Conservation (phyloP, 92 coral and sea anemone genomes). For the Virgularia gustaviana region DNA sequence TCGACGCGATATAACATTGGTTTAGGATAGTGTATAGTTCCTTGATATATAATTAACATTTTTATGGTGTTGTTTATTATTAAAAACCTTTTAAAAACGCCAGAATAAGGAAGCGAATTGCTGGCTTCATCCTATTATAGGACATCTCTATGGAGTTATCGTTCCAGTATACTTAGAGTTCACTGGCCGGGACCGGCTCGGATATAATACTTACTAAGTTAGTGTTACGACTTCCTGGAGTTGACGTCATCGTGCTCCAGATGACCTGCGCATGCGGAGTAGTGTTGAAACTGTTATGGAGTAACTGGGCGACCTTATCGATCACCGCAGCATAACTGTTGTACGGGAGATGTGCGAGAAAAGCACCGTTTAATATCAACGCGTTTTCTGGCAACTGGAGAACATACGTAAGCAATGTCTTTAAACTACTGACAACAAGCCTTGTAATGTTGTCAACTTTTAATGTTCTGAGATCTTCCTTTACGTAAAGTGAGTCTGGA, state of each 20-base stretch:
- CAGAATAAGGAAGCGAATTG: too few species aligned
- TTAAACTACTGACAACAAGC: conserved; percentile 13
- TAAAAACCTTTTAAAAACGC: too few species aligned
- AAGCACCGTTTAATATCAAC: conserved; percentile 8
- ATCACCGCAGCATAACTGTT: conserved; percentile 1
- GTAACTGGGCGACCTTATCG: conserved; percentile 11
- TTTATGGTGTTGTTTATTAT: not conserved
- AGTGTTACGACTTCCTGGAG: not conserved
- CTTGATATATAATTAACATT: not conserved
- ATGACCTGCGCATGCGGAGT: conserved; percentile 17
- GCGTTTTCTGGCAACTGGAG: conserved; percentile 11
- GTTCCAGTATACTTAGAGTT: too few species aligned
- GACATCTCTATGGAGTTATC: too few species aligned
- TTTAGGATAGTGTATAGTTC: too few species aligned
- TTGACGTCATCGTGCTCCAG: conserved; percentile 22
- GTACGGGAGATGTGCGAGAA: conserved; percentile 12
- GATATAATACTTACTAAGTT: not conserved
- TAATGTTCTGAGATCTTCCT: not conserved
- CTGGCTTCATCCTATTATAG: too few species aligned
- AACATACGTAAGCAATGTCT: conserved; percentile 4
- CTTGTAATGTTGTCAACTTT: conserved; percentile 4
- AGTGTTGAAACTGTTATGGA: conserved; percentile 1
- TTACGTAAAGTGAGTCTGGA: not conserved
- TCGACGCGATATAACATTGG: too few species aligned
- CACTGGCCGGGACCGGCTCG: too few species aligned